These are phyloP conservation scores for Cyprinodon tularosa DNA, from an alignment of 2,113 vertebrate species.

Conservation along the genomic window DNA sequence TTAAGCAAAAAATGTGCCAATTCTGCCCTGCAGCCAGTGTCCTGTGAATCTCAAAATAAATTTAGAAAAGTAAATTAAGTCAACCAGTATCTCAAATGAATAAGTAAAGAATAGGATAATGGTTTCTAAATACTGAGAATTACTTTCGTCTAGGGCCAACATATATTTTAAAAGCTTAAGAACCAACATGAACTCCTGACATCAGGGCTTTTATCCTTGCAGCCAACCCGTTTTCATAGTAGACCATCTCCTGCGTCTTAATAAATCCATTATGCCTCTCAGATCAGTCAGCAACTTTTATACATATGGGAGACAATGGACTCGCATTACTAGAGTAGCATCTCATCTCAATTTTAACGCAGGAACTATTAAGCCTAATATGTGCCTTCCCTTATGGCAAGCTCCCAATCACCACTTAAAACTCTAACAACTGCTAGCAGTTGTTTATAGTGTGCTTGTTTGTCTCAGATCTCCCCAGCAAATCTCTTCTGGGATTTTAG, in stretches of 20 bases:
- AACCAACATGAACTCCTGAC: slow-evolving; percentile 47
- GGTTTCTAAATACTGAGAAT: slow-evolving; percentile 3
- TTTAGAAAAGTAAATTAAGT: not conserved
- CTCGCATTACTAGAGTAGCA: slow-evolving; percentile 40
- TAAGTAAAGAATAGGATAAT: not conserved
- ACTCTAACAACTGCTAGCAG: slow-evolving; percentile 39
- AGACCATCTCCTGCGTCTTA: slow-evolving; percentile 19
- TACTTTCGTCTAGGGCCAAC: slow-evolving; percentile 4
- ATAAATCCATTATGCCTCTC: slow-evolving; percentile 21
- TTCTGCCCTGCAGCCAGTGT: too few species aligned
- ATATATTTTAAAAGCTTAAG: slow-evolving; percentile 27
- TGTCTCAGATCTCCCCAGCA: slow-evolving; percentile 29
- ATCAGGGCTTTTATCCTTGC: slow-evolving; percentile 26
- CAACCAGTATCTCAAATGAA: not conserved
- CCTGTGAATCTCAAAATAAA: not conserved
- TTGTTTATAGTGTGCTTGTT: slow-evolving; percentile 46
- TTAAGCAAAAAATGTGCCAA: too few species aligned
- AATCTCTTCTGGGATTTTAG: slow-evolving; percentile 10
- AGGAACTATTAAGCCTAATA: slow-evolving; percentile 67
- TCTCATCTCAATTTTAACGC: slow-evolving; percentile 48
- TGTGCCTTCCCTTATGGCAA: slow-evolving; percentile 45
- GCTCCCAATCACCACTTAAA: slow-evolving; percentile 49
- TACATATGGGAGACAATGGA: slow-evolving; percentile 38
- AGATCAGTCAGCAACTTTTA: slow-evolving; percentile 54
- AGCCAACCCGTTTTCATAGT: slow-evolving; percentile 29